Evolutionary conservation across 2,797 vertebrate species (phyloP), one percentile per base, ranked within the genome.

Genomic region (Salmo trutta): DNA sequence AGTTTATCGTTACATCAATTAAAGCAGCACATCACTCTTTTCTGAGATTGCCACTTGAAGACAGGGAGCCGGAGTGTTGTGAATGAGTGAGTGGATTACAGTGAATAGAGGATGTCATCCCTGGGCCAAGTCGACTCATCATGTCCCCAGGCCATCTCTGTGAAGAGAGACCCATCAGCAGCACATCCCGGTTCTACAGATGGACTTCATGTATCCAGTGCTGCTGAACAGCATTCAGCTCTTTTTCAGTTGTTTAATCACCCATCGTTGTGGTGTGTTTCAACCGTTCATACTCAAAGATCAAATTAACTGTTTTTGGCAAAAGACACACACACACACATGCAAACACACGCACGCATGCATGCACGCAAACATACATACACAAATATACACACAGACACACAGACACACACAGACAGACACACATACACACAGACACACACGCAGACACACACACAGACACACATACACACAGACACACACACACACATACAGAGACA

Each of bases 91-190:
- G 82, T 81, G 80, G 83, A 88, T 90, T 82, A 73, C 12, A 56
- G 78, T 83, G 80, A 85, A 81, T 79, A 83, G 75, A 82, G 41
- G 84, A 77, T 82, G 82, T 80, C 67, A 80, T 80, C 69, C 79
- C 73, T 82, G 16, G 24, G 21, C n/a, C 87, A 82, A 62, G 77
- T 82, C 81, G 83, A 89, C 84, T 84, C 67, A 82, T 88, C 75
- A 79, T 78, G 82, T 91, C 89, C 85, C 81, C 85, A 3, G 87
- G 91, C 85, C 77, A 85, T 85, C 84, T 88, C 81, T 56, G 77
- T 82, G 76, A 85, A 87, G 77, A 91, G 90, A 93, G 91, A 91
- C 88, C 77, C 75, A 91, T 91, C 90, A 71, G 85, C 89, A 68
- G 85, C 87, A 87, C 91, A 73, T 8, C 36, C 8, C 36, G 6